A percentile compares a stretch with the other conserved stretches of the same genome.
Conservation (phyloP, 2,113 vertebrate species). For the Coreoperca whiteheadi region DNA sequence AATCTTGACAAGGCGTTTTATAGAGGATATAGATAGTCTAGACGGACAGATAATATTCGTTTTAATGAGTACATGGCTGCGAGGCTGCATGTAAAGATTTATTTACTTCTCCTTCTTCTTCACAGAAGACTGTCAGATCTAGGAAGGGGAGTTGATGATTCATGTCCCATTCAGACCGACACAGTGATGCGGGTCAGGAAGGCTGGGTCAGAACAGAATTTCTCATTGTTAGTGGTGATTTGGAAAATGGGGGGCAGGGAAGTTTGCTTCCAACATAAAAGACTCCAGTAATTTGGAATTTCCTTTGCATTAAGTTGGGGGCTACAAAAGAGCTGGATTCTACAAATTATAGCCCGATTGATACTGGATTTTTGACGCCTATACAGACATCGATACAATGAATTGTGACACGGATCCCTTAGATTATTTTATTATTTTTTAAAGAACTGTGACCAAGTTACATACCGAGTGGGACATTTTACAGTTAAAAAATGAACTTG, state of each 20-base stretch:
- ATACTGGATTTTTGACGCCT: background rate
- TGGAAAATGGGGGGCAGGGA: too few species aligned
- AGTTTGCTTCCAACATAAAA: too few species aligned
- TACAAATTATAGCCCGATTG: background rate
- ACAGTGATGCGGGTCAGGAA: conserved; percentile 7
- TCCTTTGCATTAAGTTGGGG: too few species aligned
- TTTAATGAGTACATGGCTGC: background rate
- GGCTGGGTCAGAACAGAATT: background rate
- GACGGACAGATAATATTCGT: background rate
- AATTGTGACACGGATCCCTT: too few species aligned
- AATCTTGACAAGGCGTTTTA: conserved; percentile 12
- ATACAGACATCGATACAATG: too few species aligned
- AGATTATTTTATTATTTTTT: too few species aligned
- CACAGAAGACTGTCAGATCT: background rate
- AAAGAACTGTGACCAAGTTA: background rate
- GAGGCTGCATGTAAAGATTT: conserved; percentile 1
- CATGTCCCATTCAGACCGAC: conserved; percentile 5
- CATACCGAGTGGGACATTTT: background rate
- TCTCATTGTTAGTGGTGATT: background rate
- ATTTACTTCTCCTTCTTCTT: conserved; percentile 8
- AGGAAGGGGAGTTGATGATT: conserved; percentile 46
- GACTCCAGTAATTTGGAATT: too few species aligned
- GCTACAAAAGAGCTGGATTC: background rate
- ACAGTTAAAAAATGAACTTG: background rate
- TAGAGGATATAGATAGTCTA: background rate